Percentiles rank a stretch among this genome's conserved stretches.
These are phyloP conservation scores for Bradypus variegatus DNA, from an alignment of 2,797 vertebrate genomes.

Conservation along the genomic window DNA sequence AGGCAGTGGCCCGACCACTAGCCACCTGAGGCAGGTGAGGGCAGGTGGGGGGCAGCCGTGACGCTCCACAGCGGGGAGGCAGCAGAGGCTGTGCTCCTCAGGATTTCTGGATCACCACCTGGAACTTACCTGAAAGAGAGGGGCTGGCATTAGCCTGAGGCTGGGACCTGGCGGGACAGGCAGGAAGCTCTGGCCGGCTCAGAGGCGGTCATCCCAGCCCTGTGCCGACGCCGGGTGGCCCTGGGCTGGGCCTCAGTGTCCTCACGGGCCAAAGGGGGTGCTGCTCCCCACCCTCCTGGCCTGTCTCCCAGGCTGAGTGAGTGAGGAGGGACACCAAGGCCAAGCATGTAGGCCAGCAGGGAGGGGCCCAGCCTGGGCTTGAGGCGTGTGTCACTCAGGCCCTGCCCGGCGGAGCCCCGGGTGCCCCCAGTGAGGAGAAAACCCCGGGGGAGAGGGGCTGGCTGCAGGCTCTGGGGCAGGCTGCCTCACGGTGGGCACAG, in stretches of 20 bases:
- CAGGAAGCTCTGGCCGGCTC: neutral
- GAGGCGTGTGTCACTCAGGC: neutral
- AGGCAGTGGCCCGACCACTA: too few relatives aligned
- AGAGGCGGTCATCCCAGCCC: fast-evolving
- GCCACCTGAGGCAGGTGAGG: too few relatives aligned
- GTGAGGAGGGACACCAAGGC: neutral
- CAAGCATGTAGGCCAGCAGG: neutral
- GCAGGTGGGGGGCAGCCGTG: neutral
- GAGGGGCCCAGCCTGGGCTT: neutral
- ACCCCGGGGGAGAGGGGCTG: neutral
- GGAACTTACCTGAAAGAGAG: conserved; percentile 80
- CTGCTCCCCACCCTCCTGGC: neutral
- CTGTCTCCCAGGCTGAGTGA: neutral
- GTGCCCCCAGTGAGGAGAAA: fast-evolving
- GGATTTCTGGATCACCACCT: conserved; percentile 81
- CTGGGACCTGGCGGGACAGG: neutral
- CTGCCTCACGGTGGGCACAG: neutral
- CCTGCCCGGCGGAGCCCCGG: neutral
- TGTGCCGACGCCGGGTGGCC: neutral
- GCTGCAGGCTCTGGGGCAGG: too few relatives aligned
- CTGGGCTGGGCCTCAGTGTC: neutral
- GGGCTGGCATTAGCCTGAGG: neutral
- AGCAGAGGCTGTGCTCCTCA: conserved; percentile 51
- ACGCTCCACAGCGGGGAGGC: fast-evolving
- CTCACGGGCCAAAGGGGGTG: neutral